A percentile compares a stretch with the other conserved stretches of the same genome.
phyloP scores from a whole-genome alignment of 2,113 vertebrate species.

The Indicator indicator region DNA sequence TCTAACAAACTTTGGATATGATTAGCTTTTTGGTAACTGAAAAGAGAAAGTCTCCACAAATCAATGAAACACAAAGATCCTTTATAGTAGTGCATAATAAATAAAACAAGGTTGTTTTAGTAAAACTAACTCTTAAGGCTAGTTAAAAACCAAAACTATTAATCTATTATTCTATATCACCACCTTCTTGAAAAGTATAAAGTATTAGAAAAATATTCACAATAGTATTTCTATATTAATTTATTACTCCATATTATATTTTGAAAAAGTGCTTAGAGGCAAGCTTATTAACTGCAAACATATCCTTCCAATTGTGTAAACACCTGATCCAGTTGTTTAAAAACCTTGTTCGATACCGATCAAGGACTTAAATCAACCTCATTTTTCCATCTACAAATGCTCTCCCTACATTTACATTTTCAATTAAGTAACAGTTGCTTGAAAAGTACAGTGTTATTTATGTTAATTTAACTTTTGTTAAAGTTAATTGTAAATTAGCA shows the following conservation, averaged over 20 bases:
- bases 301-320: neutral
- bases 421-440: slow-evolving; percentile 29
- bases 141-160: neutral
- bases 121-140: slow-evolving; percentile 25
- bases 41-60: slow-evolving; percentile 24
- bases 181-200: slow-evolving; percentile 59
- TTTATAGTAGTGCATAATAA: slow-evolving; percentile 39
- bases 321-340: neutral
- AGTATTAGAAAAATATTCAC: slow-evolving; percentile 74
- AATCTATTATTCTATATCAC: neutral
- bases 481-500: neutral
- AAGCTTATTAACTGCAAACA: slow-evolving; percentile 15
- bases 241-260: neutral
- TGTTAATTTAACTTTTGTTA: no score
- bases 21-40: slow-evolving; percentile 4
- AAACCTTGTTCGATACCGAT: neutral
- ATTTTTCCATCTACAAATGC: neutral
- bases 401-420: neutral
- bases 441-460: slow-evolving; percentile 42
- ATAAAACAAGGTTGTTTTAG: neutral
- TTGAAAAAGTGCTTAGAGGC: slow-evolving; percentile 35
- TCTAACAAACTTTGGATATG: slow-evolving; percentile 14
- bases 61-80: neutral
- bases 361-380: slow-evolving; percentile 10
- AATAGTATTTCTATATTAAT: slow-evolving; percentile 8